Conservation (phyloP, 1,140 invertebrate species). For the Dendrolimus kikuchii region DNA sequence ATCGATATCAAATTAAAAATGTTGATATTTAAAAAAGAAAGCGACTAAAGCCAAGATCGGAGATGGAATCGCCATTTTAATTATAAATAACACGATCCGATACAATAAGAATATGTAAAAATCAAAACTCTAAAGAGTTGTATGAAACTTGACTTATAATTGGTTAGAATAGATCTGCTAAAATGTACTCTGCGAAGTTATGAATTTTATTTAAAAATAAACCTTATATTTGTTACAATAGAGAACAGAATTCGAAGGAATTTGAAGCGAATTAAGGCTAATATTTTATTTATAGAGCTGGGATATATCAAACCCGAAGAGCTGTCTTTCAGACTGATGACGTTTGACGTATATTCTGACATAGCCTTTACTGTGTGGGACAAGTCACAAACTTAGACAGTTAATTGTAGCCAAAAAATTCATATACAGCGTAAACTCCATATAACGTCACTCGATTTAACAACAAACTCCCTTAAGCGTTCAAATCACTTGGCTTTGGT, state of each 20-base stretch:
- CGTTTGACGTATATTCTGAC: slow-evolving; percentile 67
- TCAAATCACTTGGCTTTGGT: too few species aligned
- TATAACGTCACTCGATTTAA: too few species aligned
- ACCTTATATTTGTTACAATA: slow-evolving; percentile 13
- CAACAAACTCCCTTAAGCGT: too few species aligned
- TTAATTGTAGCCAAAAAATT: too few species aligned
- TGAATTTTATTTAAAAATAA: slow-evolving; percentile 4
- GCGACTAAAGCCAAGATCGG: too few species aligned
- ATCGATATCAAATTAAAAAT: slow-evolving; percentile 52
- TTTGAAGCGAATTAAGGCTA: slow-evolving; percentile 27
- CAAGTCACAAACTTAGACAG: slow-evolving; percentile 11
- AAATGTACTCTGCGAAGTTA: background rate
- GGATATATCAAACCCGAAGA: slow-evolving; percentile 61
- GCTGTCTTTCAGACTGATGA: slow-evolving; percentile 64
- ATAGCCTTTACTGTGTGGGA: slow-evolving; percentile 48
- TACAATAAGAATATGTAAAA: slow-evolving; percentile 64
- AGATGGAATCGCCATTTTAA: slow-evolving; percentile 60
- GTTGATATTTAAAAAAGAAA: too few species aligned
- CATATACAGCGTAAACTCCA: too few species aligned
- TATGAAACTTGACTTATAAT: slow-evolving; percentile 67
- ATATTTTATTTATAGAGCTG: slow-evolving; percentile 65
- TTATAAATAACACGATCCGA: slow-evolving; percentile 61
- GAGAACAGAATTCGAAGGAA: slow-evolving; percentile 19
- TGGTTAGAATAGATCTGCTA: slow-evolving; percentile 24
- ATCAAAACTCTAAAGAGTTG: slow-evolving; percentile 63